Conservation (phyloP, 1,140 invertebrate species). For the Zaprionus vittiger region DNA sequence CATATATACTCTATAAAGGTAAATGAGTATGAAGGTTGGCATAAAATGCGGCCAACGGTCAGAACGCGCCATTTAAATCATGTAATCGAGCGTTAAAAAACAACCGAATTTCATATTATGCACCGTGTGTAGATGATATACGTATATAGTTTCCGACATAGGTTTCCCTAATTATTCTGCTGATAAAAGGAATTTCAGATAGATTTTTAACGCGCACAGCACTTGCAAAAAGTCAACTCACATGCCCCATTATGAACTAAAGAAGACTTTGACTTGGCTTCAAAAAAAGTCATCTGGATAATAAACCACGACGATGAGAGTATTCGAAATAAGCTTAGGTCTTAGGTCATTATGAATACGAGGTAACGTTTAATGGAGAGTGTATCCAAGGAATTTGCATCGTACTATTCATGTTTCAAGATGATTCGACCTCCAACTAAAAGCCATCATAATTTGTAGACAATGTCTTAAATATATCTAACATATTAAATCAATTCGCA, state of each 20-base stretch:
- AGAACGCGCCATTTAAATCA: slow-evolving; percentile 48
- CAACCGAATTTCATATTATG: neutral
- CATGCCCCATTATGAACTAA: slow-evolving; percentile 6
- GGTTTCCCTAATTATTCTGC: slow-evolving; percentile 16
- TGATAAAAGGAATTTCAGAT: slow-evolving; percentile 37
- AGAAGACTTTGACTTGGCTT: slow-evolving; percentile 15
- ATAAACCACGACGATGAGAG: neutral
- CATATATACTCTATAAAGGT: slow-evolving; percentile 16
- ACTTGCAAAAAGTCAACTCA: slow-evolving; percentile 41
- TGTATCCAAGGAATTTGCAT: neutral
- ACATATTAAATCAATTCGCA: slow-evolving; percentile 1
- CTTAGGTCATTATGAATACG: neutral
- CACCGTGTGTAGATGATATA: neutral
- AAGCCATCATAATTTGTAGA: neutral
- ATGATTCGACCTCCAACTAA: neutral
- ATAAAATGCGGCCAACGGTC: slow-evolving; percentile 25
- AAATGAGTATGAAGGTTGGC: neutral
- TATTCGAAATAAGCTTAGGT: neutral
- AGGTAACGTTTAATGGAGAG: slow-evolving; percentile 2
- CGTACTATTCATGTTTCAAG: neutral
- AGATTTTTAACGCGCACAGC: slow-evolving; percentile 6
- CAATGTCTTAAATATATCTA: neutral
- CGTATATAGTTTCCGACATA: neutral
- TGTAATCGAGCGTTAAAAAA: slow-evolving; percentile 68
- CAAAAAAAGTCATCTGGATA: neutral